Percentiles rank a stretch among this genome's conserved stretches.
phyloP scores from a whole-genome alignment of 2,888 invertebrate species.

The Zelleria hepariella region DNA sequence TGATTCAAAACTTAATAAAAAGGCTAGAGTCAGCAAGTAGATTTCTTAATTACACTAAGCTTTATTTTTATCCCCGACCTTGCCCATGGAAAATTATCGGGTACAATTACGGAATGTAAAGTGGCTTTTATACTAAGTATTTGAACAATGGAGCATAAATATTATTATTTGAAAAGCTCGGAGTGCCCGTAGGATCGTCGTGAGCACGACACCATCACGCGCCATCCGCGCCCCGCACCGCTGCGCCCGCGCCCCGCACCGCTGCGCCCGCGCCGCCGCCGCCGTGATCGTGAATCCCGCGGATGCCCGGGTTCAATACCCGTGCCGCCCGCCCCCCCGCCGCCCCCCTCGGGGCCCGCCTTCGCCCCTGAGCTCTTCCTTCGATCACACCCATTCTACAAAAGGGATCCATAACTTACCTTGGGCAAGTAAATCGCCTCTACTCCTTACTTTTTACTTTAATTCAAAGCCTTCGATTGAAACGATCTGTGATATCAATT shows the following conservation, averaged over 20 bases:
- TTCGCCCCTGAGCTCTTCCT: slow-evolving; percentile 1
- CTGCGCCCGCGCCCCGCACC: slow-evolving; percentile 3
- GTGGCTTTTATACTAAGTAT: slow-evolving; percentile 5
- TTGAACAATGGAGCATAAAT: slow-evolving; percentile 12
- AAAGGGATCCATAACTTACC: slow-evolving; percentile 6
- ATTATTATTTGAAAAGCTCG: slow-evolving; percentile 11
- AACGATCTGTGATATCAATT: slow-evolving; percentile 2
- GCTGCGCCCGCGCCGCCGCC: slow-evolving; percentile 2
- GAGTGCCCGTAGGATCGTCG: slow-evolving; percentile 13
- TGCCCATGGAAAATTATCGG: background rate
- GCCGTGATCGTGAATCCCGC: slow-evolving; percentile 32
- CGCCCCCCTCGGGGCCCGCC: slow-evolving; percentile 1
- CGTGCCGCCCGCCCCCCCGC: slow-evolving; percentile 26
- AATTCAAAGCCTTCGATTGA: slow-evolving; percentile 4
- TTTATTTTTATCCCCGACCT: background rate
- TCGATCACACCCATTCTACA: slow-evolving; percentile 5
- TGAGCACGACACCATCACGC: slow-evolving; percentile 8
- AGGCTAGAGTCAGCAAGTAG: too few relatives aligned
- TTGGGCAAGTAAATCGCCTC: slow-evolving; percentile 8
- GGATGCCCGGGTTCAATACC: slow-evolving; percentile 60
- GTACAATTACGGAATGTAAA: slow-evolving; percentile 3
- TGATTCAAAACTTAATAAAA: too few relatives aligned
- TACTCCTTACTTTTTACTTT: slow-evolving; percentile 2
- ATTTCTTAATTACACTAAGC: too few relatives aligned
- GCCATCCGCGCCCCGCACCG: slow-evolving; percentile 4